Conservation (phyloP, 1,140 invertebrate genomes). For the Teleopsis dalmanni region DNA sequence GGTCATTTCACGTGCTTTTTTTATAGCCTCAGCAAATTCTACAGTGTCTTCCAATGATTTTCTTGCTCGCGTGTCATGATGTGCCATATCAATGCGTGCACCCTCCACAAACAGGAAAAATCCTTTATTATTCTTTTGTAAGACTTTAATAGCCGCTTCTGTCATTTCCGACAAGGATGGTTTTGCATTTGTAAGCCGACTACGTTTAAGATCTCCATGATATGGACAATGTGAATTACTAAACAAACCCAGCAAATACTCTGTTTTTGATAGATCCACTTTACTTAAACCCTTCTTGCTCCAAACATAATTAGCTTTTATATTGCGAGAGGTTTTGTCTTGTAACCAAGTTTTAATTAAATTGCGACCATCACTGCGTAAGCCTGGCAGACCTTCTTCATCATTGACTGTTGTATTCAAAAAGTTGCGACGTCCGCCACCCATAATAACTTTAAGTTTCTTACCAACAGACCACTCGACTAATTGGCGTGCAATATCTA, state of each 20-base stretch:
- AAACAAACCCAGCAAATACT: conserved; percentile 64
- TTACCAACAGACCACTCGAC: conserved; percentile 59
- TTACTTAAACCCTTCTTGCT: conserved; percentile 56
- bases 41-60: conserved; percentile 71
- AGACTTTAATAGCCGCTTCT: conserved; percentile 66
- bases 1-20: conserved; percentile 59
- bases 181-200: conserved; percentile 41
- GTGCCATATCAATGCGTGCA: conserved; percentile 76
- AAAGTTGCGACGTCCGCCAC: conserved; percentile 65
- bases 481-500: conserved; percentile 69
- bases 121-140: conserved; percentile 70
- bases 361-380: conserved; percentile 51
- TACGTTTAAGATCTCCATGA: conserved; percentile 48
- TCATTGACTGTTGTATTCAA: conserved; percentile 53
- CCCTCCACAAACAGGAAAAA: conserved; percentile 88
- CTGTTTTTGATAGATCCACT: conserved; percentile 54
- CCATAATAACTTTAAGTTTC: conserved; percentile 57
- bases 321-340: conserved; percentile 49
- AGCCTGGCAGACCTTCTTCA: conserved; percentile 58
- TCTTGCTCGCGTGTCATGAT: conserved; percentile 71
- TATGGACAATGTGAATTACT: conserved; percentile 46
- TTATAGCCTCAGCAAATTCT: conserved; percentile 65
- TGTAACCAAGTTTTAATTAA: conserved; percentile 60
- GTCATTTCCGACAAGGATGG: conserved; percentile 79
- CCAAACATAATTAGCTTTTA: conserved; percentile 55